phyloP scores from a whole-genome alignment of 2,797 vertebrate genomes.

The Fistularia commersonii region DNA sequence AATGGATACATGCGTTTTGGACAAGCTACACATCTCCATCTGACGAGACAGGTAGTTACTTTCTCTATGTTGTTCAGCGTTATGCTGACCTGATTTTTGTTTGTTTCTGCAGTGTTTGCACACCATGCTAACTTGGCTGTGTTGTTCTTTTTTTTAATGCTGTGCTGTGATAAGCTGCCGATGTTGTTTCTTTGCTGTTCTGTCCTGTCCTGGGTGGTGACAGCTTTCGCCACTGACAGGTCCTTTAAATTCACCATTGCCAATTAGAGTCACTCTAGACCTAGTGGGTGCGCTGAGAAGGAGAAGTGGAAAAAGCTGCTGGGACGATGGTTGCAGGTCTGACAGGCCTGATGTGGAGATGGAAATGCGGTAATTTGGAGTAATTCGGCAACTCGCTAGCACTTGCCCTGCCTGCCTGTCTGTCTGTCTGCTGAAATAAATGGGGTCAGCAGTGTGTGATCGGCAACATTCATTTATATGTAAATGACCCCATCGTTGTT shows the following conservation, averaged over 20 bases:
- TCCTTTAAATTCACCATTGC: slow-evolving; percentile 79
- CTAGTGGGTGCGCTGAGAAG: slow-evolving; percentile 47
- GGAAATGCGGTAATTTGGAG: slow-evolving; percentile 85
- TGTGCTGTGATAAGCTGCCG: slow-evolving; percentile 37
- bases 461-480: slow-evolving; percentile 89
- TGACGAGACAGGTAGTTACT: slow-evolving; percentile 20
- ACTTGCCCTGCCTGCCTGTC: slow-evolving; percentile 78
- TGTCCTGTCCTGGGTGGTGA: slow-evolving; percentile 64
- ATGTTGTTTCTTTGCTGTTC: slow-evolving; percentile 61
- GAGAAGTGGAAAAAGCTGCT: slow-evolving; percentile 45
- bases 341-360: slow-evolving; percentile 80
- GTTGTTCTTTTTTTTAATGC: not conserved
- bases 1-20: too few species aligned
- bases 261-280: slow-evolving; percentile 80
- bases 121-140: slow-evolving; percentile 29
- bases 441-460: slow-evolving; percentile 83
- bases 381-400: slow-evolving; percentile 81
- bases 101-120: slow-evolving; percentile 23
- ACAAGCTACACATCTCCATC: not conserved
- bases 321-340: slow-evolving; percentile 71
- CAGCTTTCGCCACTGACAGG: slow-evolving; percentile 71
- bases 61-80: slow-evolving; percentile 1
- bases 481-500: slow-evolving; percentile 78
- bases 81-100: slow-evolving; percentile 16
- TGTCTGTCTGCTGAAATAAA: slow-evolving; percentile 81